phyloP scores from a whole-genome alignment of 2,113 vertebrate genomes.

The Raja brachyura region DNA sequence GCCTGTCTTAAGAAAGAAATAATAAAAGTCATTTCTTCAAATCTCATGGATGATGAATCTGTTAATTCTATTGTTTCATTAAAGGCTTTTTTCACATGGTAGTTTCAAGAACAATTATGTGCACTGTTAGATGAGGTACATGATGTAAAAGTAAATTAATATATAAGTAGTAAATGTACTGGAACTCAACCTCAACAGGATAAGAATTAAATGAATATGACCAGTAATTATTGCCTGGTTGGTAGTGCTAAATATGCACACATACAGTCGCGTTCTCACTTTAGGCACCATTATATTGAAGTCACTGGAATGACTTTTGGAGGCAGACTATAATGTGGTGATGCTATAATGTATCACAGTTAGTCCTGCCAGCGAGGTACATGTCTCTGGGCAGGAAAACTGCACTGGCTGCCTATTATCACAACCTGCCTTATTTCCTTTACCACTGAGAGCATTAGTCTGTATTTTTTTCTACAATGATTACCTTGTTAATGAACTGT shows the following conservation, averaged over 20 bases:
- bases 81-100: neutral
- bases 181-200: neutral
- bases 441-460: no score
- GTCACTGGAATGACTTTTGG: no score
- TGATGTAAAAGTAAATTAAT: neutral
- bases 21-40: slow-evolving; percentile 11
- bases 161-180: neutral
- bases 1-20: neutral
- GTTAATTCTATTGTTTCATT: neutral
- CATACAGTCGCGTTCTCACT: no score
- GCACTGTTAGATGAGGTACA: neutral
- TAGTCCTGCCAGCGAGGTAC: no score
- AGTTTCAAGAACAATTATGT: neutral
- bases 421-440: neutral
- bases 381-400: no score
- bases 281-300: no score
- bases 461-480: neutral
- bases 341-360: no score
- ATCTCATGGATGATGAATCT: slow-evolving; percentile 21
- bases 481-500: neutral
- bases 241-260: no score
- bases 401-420: neutral
- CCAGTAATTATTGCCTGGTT: no score
- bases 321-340: no score
- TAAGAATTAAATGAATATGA: no score